Base-by-base conservation (phyloP, 2,797 vertebrate genomes). In the Micropoecilia bifurca region DNA sequence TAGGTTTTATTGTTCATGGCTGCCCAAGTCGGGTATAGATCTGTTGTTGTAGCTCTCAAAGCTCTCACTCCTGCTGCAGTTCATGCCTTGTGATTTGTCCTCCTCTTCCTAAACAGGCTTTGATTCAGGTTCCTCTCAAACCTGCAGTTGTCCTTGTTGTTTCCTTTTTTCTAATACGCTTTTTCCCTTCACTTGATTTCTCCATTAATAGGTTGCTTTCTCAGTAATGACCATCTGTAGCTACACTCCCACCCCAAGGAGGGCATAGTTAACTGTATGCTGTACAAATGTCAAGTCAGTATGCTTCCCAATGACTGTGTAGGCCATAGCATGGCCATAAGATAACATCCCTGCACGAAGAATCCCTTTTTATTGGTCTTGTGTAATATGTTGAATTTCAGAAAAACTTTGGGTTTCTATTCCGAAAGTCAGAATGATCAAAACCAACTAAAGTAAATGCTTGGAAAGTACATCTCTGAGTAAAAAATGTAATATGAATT, bases 341-440 rank as follows among this genome's bases (percentile, higher is more conserved):
- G 7, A 36, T 63, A 63, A 25, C 20, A 43, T 41, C 20, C 22
- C 33, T 25, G 20, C 22, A 68, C 25, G 39, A 68, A 25, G 36
- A 41, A 69, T 43, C 9, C 20, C 10, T 69, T 25, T 69, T 69
- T 69, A 69, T 69, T 69, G 66, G 66, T 69, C 20, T 69, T 69
- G 10, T 43, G 66, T 43, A 43, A 43, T n/a, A 69, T 6, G 39
- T 14, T 69, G 10, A 69, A 13, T 43, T 69, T 43, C 39, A 43
- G 4, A 69, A 41, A 45, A 43, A 13, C 66, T 43, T n/a, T 69
- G 39, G 66, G 39, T 36, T 9, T 66, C 33, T 20, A 66, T 66
- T 66, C 61, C 20, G 61, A 36, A 18, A 66, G 33, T 18, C 3
- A 39, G 33, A 66, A 39, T 66, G 20, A 36, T 66, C 16, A 66